Conservation (phyloP, 2,888 invertebrate genomes). For the Abscondita cerata region DNA sequence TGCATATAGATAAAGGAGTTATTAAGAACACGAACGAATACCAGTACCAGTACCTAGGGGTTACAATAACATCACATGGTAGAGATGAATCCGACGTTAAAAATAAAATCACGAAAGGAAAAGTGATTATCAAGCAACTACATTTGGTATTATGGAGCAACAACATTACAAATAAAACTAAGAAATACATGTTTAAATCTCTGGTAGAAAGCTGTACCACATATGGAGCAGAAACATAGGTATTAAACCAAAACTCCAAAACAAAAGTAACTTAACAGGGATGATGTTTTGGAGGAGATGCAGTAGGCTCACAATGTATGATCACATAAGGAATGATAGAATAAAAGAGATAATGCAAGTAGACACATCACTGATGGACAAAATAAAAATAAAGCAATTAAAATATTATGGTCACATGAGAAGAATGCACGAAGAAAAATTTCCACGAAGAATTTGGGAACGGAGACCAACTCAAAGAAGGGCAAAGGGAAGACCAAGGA, state of each 20-base stretch:
- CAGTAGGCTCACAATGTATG: no score
- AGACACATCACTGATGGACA: background rate
- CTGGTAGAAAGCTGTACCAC: slow-evolving; percentile 7
- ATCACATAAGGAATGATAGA: no score
- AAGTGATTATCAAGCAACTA: background rate
- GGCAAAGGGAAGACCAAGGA: background rate
- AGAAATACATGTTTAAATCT: slow-evolving; percentile 9
- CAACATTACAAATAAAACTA: background rate
- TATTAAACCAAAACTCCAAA: no score
- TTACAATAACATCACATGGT: no score
- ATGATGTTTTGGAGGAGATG: no score
- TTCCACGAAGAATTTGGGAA: background rate
- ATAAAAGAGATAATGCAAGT: no score
- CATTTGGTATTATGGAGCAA: slow-evolving; percentile 6
- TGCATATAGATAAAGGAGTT: no score
- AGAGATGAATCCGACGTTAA: background rate
- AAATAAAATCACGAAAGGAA: slow-evolving; percentile 2
- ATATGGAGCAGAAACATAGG: background rate
- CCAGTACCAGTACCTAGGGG: no score
- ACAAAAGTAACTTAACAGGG: no score
- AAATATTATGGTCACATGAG: background rate
- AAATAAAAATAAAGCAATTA: background rate
- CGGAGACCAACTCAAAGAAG: background rate
- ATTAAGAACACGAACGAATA: no score
- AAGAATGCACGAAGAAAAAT: background rate